Evolutionary conservation across 2,113 vertebrate genomes (phyloP), one percentile per base, ranked within the genome.

Genomic region (Triplophysa rosa): DNA sequence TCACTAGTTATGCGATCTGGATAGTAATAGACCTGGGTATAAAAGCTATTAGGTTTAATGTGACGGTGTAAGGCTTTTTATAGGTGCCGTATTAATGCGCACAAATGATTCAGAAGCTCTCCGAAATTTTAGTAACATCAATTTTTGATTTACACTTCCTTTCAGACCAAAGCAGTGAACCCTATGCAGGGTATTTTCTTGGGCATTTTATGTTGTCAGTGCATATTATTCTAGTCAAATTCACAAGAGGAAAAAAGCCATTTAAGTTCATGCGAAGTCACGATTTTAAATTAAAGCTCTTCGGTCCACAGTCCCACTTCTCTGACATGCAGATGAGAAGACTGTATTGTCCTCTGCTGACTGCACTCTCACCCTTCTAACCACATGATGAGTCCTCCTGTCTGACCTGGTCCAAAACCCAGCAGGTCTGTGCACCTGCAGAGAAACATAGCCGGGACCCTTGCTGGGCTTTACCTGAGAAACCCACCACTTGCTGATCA

Each of bases 1-100:
- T 77, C n/a, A 77, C 73, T 33, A 76, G 73, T 65, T 54, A 77
- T 77, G 73, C 45, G 9, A 26, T 65, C 62, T 6, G 62, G 45
- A 65, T 17, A 16, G 45, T 65, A 65, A 52, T 21, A 37, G 16
- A 62, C 7, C 1, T 29, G 24, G 65, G 8, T 58, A n/a, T 19
- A 58, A 58, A 58, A n/a, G 54, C 54, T 58, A 21, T n/a, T n/a
- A 21, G 42, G 45, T 52, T 77, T 65, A 65, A 65, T 65, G 62
- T 52, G 62, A 77, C 0, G 19, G 26, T 65, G 42, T 54, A 54
- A 33, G 29, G 61, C 45, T 77, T 77, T 76, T 52, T 37, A 77
- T 77, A 13, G 45, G 23, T 29, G 72, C 40, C 47, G 37, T 47
- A 63, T 40, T 47, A 21, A 75, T 63, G 72, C 59, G 23, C 72